Evolutionary conservation across 2,888 invertebrate genomes (phyloP).

Genomic region (Heteropelma amictum): DNA sequence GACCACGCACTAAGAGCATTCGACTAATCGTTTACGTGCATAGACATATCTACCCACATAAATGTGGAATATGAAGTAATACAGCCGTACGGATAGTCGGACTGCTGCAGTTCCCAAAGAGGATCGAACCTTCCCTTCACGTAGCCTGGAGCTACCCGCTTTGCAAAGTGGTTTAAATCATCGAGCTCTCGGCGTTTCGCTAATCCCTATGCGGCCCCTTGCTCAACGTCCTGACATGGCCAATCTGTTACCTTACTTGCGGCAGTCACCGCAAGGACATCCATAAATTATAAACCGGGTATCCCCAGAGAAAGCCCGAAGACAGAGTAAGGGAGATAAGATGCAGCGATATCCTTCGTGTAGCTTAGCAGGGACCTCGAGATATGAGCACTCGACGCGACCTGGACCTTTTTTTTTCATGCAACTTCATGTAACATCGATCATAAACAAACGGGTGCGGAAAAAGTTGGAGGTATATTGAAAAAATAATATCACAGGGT

Average conservation of each 20-base stretch:
- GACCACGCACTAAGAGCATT: constrained; percentile 12
- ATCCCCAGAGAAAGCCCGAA: constrained; percentile 26
- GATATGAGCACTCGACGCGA: background rate
- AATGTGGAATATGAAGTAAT: constrained; percentile 3
- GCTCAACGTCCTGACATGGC: constrained; percentile 58
- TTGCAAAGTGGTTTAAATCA: constrained; percentile 60
- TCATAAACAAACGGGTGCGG: too few species aligned
- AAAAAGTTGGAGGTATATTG: too few species aligned
- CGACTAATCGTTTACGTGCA: constrained; percentile 23
- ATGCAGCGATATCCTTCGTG: background rate
- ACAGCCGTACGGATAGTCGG: constrained; percentile 19
- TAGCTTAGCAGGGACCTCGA: background rate
- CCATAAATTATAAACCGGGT: constrained; percentile 59
- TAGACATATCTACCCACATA: background rate
- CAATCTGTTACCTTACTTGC: constrained; percentile 63
- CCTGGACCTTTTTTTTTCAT: too few species aligned
- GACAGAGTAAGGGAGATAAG: background rate
- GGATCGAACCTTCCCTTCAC: constrained; percentile 3
- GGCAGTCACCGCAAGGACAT: constrained; percentile 53
- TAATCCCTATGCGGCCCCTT: constrained; percentile 60
- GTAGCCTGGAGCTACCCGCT: constrained; percentile 10
- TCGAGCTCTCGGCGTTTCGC: constrained; percentile 52
- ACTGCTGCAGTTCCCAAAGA: background rate
- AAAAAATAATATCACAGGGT: too few species aligned
- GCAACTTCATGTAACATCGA: too few species aligned